These are phyloP conservation scores for Calypte anna DNA, from an alignment of 2,113 vertebrate species.

Conservation along the genomic window DNA sequence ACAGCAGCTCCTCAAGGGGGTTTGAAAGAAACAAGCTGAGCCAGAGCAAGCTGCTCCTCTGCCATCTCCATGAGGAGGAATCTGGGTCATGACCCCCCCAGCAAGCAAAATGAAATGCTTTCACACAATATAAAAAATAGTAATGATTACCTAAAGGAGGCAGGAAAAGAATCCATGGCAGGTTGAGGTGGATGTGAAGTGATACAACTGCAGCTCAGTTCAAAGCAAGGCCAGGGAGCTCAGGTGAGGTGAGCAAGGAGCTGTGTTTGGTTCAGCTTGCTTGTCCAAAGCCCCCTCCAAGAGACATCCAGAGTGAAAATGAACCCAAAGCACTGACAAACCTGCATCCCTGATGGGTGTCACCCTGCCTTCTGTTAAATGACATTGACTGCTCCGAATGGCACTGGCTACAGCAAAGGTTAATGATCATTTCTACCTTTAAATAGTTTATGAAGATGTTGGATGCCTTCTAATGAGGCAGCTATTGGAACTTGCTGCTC, in stretches of 20 bases:
- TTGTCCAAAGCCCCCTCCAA: not conserved
- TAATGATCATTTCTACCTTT: slow-evolving; percentile 58
- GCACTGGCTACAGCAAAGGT: slow-evolving; percentile 48
- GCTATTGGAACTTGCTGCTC: slow-evolving; percentile 12
- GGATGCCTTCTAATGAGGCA: slow-evolving; percentile 34
- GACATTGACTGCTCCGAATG: not conserved
- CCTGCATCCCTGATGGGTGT: not conserved
- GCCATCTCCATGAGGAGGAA: not conserved
- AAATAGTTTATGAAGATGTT: slow-evolving; percentile 65
- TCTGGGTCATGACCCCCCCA: not conserved
- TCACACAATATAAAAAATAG: not conserved
- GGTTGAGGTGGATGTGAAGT: not conserved
- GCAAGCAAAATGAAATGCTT: not conserved
- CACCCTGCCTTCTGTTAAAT: not conserved
- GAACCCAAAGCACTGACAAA: not conserved
- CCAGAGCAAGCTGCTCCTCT: not conserved
- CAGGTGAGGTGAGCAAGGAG: not conserved
- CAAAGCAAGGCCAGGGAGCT: not conserved
- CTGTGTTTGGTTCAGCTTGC: not conserved
- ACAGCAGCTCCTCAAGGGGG: not conserved
- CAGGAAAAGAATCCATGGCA: not conserved
- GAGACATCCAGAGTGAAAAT: not conserved
- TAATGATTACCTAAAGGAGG: not conserved
- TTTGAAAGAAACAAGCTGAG: not conserved
- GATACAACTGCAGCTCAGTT: fast-evolving